Evolutionary conservation across 2,888 invertebrate species (phyloP).

Genomic region (Drosophila austrosaltans): DNA sequence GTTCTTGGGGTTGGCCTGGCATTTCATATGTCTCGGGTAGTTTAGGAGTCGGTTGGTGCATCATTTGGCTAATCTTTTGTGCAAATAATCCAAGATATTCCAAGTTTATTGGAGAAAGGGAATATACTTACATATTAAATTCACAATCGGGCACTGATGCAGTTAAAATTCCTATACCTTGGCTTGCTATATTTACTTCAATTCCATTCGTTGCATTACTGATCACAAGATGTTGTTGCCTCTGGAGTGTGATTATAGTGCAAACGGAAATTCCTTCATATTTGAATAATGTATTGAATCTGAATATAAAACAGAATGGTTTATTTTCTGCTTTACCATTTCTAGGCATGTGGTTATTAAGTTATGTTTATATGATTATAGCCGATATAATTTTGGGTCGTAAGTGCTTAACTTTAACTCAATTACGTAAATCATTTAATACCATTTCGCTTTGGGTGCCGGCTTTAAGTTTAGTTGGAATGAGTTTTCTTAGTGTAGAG

Average conservation of each 20-base stretch:
- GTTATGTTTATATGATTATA: conserved; percentile 83
- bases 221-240: conserved; percentile 86
- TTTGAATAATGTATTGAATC: conserved; percentile 86
- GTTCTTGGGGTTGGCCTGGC: conserved; percentile 86
- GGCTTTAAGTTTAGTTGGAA: conserved; percentile 84
- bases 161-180: conserved; percentile 84
- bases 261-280: conserved; percentile 88
- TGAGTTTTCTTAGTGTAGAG: conserved; percentile 84
- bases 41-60: conserved; percentile 84
- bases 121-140: conserved; percentile 85
- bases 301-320: conserved; percentile 85
- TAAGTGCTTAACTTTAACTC: conserved; percentile 78
- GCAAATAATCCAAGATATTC: conserved; percentile 86
- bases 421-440: conserved; percentile 71
- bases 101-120: conserved; percentile 84
- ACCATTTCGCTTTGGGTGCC: conserved; percentile 84
- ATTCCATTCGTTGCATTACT: conserved; percentile 85
- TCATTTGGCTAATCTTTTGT: conserved; percentile 85
- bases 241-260: conserved; percentile 89
- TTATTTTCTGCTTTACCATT: conserved; percentile 85
- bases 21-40: conserved; percentile 86
- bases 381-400: conserved; percentile 83
- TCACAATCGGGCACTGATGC: conserved; percentile 44
- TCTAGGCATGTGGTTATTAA: conserved; percentile 84
- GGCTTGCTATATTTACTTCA: conserved; percentile 86